Percentiles rank a stretch among this genome's conserved stretches.
phyloP scores from a whole-genome alignment of 2,888 invertebrate genomes.

The Meiosimyza decipiens region DNA sequence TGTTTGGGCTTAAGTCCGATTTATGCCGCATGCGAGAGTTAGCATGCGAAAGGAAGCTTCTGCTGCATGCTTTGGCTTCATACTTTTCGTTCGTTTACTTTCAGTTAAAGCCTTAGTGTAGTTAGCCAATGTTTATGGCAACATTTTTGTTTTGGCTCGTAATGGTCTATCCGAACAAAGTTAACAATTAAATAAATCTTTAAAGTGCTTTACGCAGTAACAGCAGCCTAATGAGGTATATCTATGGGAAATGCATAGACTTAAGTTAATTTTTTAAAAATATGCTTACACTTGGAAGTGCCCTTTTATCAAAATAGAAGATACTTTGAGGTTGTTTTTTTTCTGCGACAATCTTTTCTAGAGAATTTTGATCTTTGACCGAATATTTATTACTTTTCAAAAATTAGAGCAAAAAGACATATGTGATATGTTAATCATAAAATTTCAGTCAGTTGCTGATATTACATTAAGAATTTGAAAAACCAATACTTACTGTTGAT shows the following conservation, averaged over 20 bases:
- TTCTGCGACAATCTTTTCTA: too few species aligned
- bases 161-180: not conserved
- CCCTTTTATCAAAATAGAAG: too few species aligned
- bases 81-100: not conserved
- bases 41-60: not conserved
- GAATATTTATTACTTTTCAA: too few species aligned
- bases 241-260: not conserved
- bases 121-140: not conserved
- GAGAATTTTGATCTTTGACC: too few species aligned
- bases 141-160: not conserved
- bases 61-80: not conserved
- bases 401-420: too few species aligned
- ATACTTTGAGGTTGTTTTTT: too few species aligned
- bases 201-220: not conserved
- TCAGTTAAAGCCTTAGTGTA: not conserved
- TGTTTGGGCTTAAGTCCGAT: constrained; percentile 20
- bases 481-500: too few species aligned
- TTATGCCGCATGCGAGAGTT: constrained; percentile 5
- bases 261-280: not conserved
- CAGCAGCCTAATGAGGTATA: not conserved
- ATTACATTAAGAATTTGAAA: too few species aligned
- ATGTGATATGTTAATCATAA: too few species aligned
- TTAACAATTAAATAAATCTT: constrained; percentile 15
- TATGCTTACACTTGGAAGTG: too few species aligned
- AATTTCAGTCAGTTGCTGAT: too few species aligned